phyloP scores from a whole-genome alignment of 2,113 vertebrate genomes.

The Abramis brama region DNA sequence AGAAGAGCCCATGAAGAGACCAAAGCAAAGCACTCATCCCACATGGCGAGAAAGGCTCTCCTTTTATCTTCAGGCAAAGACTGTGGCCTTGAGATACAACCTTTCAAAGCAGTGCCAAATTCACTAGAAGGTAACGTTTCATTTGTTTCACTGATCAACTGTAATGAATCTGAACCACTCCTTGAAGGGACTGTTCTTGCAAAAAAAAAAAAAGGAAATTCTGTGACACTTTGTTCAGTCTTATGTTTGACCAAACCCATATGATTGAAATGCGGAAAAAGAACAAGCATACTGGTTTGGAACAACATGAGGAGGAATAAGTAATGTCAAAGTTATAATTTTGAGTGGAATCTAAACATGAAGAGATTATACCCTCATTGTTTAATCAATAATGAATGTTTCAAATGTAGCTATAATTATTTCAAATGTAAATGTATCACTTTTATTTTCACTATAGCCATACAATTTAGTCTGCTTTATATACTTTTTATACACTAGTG shows the following conservation, averaged over 20 bases:
- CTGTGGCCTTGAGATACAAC: conserved; percentile 83
- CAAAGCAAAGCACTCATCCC: conserved; percentile 82
- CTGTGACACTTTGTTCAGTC: background rate
- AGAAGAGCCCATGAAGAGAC: conserved; percentile 91
- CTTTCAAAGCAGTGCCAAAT: conserved; percentile 85
- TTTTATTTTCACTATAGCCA: background rate
- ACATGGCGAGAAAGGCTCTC: conserved; percentile 86
- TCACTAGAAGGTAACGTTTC: conserved; percentile 83
- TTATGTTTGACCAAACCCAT: background rate
- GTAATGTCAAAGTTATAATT: background rate
- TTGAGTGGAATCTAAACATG: background rate
- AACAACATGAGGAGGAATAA: background rate
- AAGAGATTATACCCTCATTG: background rate
- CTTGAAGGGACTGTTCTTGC: background rate
- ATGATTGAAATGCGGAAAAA: background rate
- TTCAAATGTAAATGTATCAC: too few relatives aligned
- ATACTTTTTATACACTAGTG: too few relatives aligned
- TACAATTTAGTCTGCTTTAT: background rate
- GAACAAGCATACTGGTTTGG: background rate
- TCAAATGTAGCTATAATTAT: background rate
- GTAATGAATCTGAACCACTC: background rate
- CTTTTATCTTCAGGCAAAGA: conserved; percentile 85
- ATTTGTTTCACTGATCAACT: background rate
- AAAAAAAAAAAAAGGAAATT: background rate
- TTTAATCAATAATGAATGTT: background rate